Evolutionary conservation across 2,797 vertebrate genomes (phyloP).

Genomic region (Peromyscus melanophrys): DNA sequence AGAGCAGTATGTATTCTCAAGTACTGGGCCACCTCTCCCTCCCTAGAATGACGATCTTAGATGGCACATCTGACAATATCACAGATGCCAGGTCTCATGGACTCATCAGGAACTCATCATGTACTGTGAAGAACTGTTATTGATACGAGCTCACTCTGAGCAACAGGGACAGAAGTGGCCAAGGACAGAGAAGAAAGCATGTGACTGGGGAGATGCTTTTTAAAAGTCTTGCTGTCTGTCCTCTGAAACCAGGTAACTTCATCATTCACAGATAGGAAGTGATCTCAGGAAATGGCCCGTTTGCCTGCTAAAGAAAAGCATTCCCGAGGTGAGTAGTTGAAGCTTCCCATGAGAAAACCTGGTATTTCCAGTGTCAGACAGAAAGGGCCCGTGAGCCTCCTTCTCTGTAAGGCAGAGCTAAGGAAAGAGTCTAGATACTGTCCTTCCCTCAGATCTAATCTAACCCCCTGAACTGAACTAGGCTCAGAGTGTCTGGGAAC

Average conservation of each 20-base stretch:
- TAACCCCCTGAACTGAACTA: neutral
- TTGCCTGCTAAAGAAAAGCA: slow-evolving; percentile 72
- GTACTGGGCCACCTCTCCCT: neutral
- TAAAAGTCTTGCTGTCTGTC: slow-evolving; percentile 80
- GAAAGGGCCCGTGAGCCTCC: slow-evolving; percentile 65
- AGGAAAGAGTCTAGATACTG: slow-evolving; percentile 13
- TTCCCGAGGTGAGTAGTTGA: slow-evolving; percentile 65
- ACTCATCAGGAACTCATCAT: slow-evolving; percentile 87
- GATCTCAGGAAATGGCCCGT: slow-evolving; percentile 72
- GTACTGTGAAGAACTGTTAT: slow-evolving; percentile 90
- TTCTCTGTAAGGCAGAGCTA: slow-evolving; percentile 31
- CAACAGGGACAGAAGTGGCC: slow-evolving; percentile 79
- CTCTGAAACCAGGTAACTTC: slow-evolving; percentile 83
- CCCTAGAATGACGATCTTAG: slow-evolving; percentile 80
- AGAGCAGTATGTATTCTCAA: neutral
- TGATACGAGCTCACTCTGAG: slow-evolving; percentile 84
- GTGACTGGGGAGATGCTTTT: slow-evolving; percentile 75
- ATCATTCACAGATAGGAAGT: slow-evolving; percentile 83
- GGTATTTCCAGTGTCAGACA: slow-evolving; percentile 18
- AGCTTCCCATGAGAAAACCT: slow-evolving; percentile 72
- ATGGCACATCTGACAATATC: slow-evolving; percentile 90
- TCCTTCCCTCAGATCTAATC: neutral
- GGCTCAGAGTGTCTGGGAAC: neutral
- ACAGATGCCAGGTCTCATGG: slow-evolving; percentile 88
- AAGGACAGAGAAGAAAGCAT: slow-evolving; percentile 85